phyloP scores from a whole-genome alignment of 2,113 vertebrate species.

The Microcebus murinus region DNA sequence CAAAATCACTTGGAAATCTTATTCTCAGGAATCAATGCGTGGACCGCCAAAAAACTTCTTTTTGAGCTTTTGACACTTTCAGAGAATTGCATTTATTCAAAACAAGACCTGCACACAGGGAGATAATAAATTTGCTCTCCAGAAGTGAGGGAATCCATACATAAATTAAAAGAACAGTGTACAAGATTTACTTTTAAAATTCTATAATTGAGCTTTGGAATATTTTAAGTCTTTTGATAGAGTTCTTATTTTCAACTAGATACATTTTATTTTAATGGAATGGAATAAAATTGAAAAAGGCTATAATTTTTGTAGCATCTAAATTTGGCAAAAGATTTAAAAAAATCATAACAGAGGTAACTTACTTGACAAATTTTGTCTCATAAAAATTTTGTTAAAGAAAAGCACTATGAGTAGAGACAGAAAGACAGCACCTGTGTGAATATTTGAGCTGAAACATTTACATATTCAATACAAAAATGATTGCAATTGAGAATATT shows the following conservation, averaged over 20 bases:
- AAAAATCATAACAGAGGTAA: not conserved
- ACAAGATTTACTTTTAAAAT: not conserved
- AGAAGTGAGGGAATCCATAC: not conserved
- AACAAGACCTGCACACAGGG: conserved; percentile 9
- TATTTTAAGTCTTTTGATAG: not conserved
- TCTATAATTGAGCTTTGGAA: not conserved
- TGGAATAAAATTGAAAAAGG: not conserved
- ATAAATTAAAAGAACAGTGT: not conserved
- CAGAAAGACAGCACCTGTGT: not conserved
- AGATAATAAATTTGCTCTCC: not conserved
- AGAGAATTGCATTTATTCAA: conserved; percentile 37
- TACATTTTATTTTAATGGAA: not conserved
- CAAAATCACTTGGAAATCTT: conserved; percentile 18
- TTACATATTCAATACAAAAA: not conserved
- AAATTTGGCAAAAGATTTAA: conserved; percentile 14
- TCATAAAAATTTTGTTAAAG: not conserved
- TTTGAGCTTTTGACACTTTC: conserved; percentile 6
- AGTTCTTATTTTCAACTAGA: not conserved
- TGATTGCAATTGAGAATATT: not conserved
- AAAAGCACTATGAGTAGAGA: not conserved
- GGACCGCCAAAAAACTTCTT: not conserved
- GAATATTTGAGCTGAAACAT: not conserved
- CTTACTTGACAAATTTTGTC: conserved; percentile 5
- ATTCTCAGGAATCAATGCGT: not conserved
- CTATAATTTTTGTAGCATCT: conserved; percentile 16